Conservation (phyloP, 2,113 vertebrate species). For the Lontra canadensis region DNA sequence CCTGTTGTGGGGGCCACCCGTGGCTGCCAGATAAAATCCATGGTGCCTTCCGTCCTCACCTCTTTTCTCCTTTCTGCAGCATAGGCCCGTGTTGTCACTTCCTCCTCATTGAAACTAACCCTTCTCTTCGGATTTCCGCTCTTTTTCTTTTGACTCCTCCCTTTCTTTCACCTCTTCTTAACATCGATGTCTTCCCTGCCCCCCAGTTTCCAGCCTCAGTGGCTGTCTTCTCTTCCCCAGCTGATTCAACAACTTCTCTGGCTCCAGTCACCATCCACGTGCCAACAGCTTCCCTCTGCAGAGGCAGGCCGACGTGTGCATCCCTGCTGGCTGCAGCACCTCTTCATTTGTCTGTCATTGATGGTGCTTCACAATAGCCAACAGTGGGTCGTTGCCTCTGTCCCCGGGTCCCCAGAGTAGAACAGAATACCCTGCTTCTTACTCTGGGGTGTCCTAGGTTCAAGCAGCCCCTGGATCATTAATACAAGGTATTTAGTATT, state of each 20-base stretch:
- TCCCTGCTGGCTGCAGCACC: not conserved
- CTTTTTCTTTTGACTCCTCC: not conserved
- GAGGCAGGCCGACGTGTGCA: not conserved
- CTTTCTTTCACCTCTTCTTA: not conserved
- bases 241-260: not conserved
- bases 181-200: not conserved
- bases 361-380: not conserved
- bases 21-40: not conserved
- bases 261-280: not conserved
- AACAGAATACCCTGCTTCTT: not conserved
- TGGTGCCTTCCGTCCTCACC: not conserved
- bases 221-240: not conserved
- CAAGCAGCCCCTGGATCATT: not conserved
- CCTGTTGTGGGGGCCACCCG: not conserved
- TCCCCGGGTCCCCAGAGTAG: not conserved
- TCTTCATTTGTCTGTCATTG: not conserved
- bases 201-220: not conserved
- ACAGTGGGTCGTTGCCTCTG: not conserved
- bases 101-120: not conserved
- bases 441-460: not conserved
- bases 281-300: not conserved
- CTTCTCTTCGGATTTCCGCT: not conserved
- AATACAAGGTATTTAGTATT: slow-evolving; percentile 14
- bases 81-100: not conserved
- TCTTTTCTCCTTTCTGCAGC: not conserved